Evolutionary conservation across 92 coral and sea anemone species (phyloP).

Genomic region (Paramuricea clavata): DNA sequence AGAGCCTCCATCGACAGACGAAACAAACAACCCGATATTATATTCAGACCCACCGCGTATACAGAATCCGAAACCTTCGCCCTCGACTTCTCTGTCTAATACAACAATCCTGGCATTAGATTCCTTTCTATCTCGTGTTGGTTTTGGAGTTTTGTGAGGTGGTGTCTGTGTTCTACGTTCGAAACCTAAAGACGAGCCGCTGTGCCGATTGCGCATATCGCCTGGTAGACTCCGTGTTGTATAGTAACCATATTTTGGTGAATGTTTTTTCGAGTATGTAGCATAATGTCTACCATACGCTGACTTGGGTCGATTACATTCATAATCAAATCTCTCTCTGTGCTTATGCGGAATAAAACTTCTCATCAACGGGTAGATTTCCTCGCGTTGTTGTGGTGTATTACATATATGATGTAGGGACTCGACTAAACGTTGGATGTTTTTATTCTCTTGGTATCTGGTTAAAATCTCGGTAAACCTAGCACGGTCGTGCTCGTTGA

Average conservation of each 20-base stretch:
- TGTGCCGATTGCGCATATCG: slow-evolving; percentile 74
- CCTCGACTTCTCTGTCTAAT: slow-evolving; percentile 26
- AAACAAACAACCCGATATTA: slow-evolving; percentile 92
- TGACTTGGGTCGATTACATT: slow-evolving; percentile 69
- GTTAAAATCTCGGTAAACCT: slow-evolving; percentile 83
- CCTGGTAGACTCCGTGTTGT: slow-evolving; percentile 43
- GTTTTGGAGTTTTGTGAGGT: neutral
- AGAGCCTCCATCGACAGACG: slow-evolving; percentile 84
- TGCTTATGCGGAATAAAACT: slow-evolving; percentile 79
- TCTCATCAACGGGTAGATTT: slow-evolving; percentile 85
- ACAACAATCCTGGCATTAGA: slow-evolving; percentile 14
- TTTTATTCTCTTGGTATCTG: slow-evolving; percentile 82
- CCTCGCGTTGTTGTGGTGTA: slow-evolving; percentile 81
- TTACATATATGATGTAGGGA: slow-evolving; percentile 77
- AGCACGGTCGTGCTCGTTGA: slow-evolving; percentile 83
- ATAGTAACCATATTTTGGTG: slow-evolving; percentile 57
- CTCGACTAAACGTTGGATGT: slow-evolving; percentile 75
- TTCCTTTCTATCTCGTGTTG: neutral
- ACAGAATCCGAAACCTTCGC: slow-evolving; percentile 87
- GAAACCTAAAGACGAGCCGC: slow-evolving; percentile 75
- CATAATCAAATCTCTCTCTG: slow-evolving; percentile 71
- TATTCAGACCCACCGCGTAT: slow-evolving; percentile 99
- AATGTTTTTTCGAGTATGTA: slow-evolving; percentile 60
- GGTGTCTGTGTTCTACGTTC: slow-evolving; percentile 4
- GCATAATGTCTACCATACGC: slow-evolving; percentile 56